These are phyloP conservation scores for Musca domestica DNA, from an alignment of 1,140 invertebrate species.

Conservation along the genomic window DNA sequence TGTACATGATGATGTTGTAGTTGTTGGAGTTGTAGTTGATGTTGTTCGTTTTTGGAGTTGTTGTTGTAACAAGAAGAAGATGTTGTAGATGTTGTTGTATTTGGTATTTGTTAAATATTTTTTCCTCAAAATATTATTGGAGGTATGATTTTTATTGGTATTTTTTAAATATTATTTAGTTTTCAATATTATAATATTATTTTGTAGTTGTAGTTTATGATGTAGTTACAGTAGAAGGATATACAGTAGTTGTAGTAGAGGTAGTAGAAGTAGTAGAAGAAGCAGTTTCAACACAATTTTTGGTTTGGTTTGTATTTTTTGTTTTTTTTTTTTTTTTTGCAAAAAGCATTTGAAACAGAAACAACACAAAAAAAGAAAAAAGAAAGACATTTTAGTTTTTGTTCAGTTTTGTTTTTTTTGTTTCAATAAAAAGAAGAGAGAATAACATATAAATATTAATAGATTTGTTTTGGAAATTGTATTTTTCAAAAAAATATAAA, in stretches of 20 bases:
- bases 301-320: neutral
- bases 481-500: slow-evolving; percentile 6
- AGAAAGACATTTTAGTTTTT: slow-evolving; percentile 14
- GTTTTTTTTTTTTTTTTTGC: slow-evolving; percentile 9
- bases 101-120: neutral
- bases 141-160: too few relatives aligned
- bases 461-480: neutral
- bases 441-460: neutral
- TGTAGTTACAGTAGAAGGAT: slow-evolving; percentile 22
- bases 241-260: slow-evolving; percentile 36
- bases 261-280: slow-evolving; percentile 48
- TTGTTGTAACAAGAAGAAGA: slow-evolving; percentile 43
- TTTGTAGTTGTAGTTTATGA: slow-evolving; percentile 31
- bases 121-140: neutral
- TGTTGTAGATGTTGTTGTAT: slow-evolving; percentile 44
- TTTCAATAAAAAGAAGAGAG: neutral
- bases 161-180: slow-evolving; percentile 16
- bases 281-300: slow-evolving; percentile 37
- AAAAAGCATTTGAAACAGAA: slow-evolving; percentile 32
- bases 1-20: slow-evolving; percentile 35
- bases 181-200: slow-evolving; percentile 36
- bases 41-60: slow-evolving; percentile 34
- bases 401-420: neutral
- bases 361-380: slow-evolving; percentile 25
- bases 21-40: slow-evolving; percentile 38